Evolutionary conservation across 92 coral and sea anemone genomes (phyloP), one percentile per base, ranked within the genome.

Genomic region (Meandrina meandrites): DNA sequence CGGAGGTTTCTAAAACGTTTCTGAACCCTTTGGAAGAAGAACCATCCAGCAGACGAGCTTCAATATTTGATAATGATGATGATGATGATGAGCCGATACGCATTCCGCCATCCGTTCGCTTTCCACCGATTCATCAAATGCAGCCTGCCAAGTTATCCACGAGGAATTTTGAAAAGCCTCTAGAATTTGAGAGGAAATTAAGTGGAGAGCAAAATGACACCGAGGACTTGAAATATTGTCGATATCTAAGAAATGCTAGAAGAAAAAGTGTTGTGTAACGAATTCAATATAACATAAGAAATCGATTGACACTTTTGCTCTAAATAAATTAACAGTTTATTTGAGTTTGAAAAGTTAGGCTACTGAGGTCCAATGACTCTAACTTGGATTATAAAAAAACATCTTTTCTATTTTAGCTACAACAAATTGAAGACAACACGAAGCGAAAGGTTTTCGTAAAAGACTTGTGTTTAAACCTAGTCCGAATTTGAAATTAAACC

Each of bases 211-310:
- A 47, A 16, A 58, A 72, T 45, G 78, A 80, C 47, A 11, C 54
- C 27, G 75, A 80, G n/a, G 94, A 93, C 68, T 70, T 93, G 4
- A 90, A 90, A 30, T 79, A 87, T 67, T 93, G 96, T 70, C 87
- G 94, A 72, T 93, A 93, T 64, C 84, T 93, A 27, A 70, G 94
- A 72, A 84, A 81, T 35, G 84, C 92, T 13, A 87, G 74, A 31
- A 51, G 84, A 22, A 84, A 85, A 76, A 83, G 78, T 40, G 21
- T 60, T 64, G 73, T 27, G 32, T 80, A 80, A 37, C 21, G 16
- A 36, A 19, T 11, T 32, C 2, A 40, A 40, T 4, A 4, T 56
- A 56, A 56, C 3, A 16, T 56, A 56, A 4, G 60, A 16, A 17
- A 1, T 56, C 10, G 28, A 21, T 60, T 60, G 30, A 22, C 12